Conservation (phyloP, 2,888 invertebrate genomes). For the Synergus umbraculus region DNA sequence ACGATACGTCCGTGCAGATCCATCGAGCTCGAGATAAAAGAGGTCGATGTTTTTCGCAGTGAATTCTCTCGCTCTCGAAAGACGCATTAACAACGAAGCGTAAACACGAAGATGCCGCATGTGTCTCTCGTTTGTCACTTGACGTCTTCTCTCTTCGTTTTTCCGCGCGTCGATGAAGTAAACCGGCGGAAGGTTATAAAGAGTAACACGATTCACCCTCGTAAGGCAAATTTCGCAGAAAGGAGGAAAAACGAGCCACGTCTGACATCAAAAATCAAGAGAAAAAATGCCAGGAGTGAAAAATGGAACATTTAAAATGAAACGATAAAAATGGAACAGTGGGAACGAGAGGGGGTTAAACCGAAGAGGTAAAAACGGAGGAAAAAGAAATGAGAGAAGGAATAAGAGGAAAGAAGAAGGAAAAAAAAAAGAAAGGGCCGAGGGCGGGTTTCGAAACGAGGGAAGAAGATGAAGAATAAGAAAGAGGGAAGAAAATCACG, state of each 20-base stretch:
- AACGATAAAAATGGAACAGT: conserved; percentile 19
- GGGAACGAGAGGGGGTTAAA: conserved; percentile 11
- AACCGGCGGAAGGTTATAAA: conserved; percentile 35
- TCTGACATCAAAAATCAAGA: conserved; percentile 37
- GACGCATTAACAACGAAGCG: conserved; percentile 52
- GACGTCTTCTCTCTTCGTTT: conserved; percentile 67
- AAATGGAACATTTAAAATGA: conserved; percentile 27
- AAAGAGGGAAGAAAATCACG: conserved; percentile 71
- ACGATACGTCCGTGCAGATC: neutral
- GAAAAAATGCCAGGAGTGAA: neutral
- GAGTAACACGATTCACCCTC: conserved; percentile 35
- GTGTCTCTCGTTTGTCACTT: conserved; percentile 71
- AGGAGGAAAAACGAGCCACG: conserved; percentile 45
- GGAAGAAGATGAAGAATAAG: conserved; percentile 47
- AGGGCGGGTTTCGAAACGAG: conserved; percentile 43
- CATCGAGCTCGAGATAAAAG: conserved; percentile 14
- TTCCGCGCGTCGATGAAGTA: conserved; percentile 63
- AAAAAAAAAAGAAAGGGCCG: conserved; percentile 15
- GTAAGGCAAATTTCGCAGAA: conserved; percentile 47
- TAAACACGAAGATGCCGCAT: conserved; percentile 62
- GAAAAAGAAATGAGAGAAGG: neutral
- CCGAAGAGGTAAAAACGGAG: conserved; percentile 1
- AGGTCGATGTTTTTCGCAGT: conserved; percentile 34
- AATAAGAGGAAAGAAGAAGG: conserved; percentile 19
- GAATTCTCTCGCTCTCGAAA: conserved; percentile 11